Evolutionary conservation across 2,888 invertebrate genomes (phyloP).

Genomic region (Chironomus riparius): DNA sequence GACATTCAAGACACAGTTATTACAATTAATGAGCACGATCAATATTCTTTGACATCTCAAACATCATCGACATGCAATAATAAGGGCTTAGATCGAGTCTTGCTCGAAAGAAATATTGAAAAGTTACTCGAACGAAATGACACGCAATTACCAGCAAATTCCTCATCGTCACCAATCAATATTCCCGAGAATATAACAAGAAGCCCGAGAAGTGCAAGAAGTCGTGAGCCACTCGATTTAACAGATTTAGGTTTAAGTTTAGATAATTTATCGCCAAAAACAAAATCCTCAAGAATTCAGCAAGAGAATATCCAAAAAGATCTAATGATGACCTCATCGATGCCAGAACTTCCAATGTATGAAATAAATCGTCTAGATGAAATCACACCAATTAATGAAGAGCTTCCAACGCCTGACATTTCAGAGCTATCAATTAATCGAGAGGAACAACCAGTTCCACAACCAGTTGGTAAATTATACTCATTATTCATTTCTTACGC

Average conservation of each 20-base stretch:
- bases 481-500: background rate
- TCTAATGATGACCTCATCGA: conserved; percentile 46
- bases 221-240: conserved; percentile 51
- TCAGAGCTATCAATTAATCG: background rate
- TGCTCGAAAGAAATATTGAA: conserved; percentile 35
- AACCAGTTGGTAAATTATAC: conserved; percentile 4
- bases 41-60: conserved; percentile 4
- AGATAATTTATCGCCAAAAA: conserved; percentile 47
- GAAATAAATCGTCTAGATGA: background rate
- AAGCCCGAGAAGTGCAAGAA: conserved; percentile 46
- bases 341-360: conserved; percentile 47
- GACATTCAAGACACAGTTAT: background rate
- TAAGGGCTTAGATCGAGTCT: conserved; percentile 37
- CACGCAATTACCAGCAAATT: background rate
- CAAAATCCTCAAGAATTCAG: background rate
- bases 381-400: conserved; percentile 14
- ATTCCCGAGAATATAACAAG: conserved; percentile 33
- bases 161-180: conserved; percentile 32
- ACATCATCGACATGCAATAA: conserved; percentile 30
- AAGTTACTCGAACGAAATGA: conserved; percentile 30
- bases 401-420: conserved; percentile 16
- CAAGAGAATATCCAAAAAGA: conserved; percentile 35
- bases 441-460: conserved; percentile 3
- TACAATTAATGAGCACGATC: conserved; percentile 17
- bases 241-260: conserved; percentile 48